phyloP scores from a whole-genome alignment of 2,113 vertebrate genomes.

The Paramisgurnus dabryanus region DNA sequence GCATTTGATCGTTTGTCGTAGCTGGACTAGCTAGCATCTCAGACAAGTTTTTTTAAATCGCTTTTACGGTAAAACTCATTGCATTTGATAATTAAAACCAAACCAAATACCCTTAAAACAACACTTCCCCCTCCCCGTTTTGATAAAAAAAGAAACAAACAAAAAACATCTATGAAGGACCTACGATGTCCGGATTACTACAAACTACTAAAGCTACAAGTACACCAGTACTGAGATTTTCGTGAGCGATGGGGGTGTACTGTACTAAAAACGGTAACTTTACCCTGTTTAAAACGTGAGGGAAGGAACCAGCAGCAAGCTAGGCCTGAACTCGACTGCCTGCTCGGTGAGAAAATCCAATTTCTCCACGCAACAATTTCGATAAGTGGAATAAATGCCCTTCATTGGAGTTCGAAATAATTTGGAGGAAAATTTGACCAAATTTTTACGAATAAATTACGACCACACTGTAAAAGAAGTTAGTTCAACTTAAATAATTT shows the following conservation, averaged over 20 bases:
- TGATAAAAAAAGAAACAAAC: slow-evolving; percentile 30
- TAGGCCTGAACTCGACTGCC: neutral
- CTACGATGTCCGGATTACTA: slow-evolving; percentile 78
- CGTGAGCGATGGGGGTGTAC: slow-evolving; percentile 77
- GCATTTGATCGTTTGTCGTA: slow-evolving; percentile 5
- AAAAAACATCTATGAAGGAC: slow-evolving; percentile 80
- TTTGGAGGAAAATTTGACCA: neutral
- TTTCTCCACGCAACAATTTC: neutral
- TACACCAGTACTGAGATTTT: slow-evolving; percentile 82
- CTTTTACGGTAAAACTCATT: slow-evolving; percentile 14
- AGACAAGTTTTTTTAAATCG: slow-evolving; percentile 5
- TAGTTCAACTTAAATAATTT: too few relatives aligned
- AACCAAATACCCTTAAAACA: slow-evolving; percentile 79
- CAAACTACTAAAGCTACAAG: slow-evolving; percentile 71
- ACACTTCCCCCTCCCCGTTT: slow-evolving; percentile 53
- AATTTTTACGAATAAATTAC: neutral
- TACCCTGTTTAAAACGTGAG: slow-evolving; percentile 89
- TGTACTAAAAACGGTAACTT: slow-evolving; percentile 81
- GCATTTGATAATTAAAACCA: slow-evolving; percentile 48
- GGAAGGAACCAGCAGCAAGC: slow-evolving; percentile 14
- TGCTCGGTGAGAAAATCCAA: neutral
- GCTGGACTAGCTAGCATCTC: slow-evolving; percentile 12
- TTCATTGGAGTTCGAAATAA: neutral
- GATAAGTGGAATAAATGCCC: neutral
- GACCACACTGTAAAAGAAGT: too few relatives aligned